These are phyloP conservation scores for Salvelinus sp. DNA, from an alignment of 2,113 vertebrate genomes.

Conservation along the genomic window DNA sequence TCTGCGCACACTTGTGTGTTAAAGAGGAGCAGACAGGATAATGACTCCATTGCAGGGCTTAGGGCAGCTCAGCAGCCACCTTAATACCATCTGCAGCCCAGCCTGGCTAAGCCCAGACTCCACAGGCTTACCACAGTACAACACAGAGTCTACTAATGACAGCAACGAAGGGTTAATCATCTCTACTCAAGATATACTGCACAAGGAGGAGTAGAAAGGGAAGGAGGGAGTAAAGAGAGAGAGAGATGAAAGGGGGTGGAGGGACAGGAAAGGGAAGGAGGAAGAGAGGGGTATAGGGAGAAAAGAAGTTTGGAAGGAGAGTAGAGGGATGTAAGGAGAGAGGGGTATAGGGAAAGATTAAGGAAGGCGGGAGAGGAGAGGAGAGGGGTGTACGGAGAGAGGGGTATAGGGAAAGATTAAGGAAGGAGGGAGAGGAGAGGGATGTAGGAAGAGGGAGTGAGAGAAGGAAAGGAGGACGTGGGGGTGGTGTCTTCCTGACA, in stretches of 20 bases:
- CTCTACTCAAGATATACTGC: background rate
- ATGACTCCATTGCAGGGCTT: conserved; percentile 2
- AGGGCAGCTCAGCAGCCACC: background rate
- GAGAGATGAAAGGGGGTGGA: no score
- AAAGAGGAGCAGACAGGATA: background rate
- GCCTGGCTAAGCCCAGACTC: background rate
- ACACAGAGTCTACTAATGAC: background rate
- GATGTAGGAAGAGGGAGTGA: background rate
- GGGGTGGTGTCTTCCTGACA: background rate
- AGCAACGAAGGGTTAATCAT: background rate
- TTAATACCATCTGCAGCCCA: background rate
- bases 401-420: background rate
- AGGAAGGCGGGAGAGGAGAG: no score
- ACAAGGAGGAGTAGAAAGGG: no score
- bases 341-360: background rate
- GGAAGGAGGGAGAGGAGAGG: background rate
- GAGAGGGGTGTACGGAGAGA: background rate
- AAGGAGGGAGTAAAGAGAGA: no score
- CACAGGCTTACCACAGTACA: background rate
- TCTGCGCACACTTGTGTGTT: background rate
- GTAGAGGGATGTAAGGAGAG: background rate
- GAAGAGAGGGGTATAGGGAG: no score
- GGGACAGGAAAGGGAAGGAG: no score
- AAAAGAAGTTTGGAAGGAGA: no score
- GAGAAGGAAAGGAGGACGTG: background rate